A percentile compares a stretch with the other conserved stretches of the same genome.
Conservation (phyloP, 2,888 invertebrate genomes). For the Pammene fasciana region DNA sequence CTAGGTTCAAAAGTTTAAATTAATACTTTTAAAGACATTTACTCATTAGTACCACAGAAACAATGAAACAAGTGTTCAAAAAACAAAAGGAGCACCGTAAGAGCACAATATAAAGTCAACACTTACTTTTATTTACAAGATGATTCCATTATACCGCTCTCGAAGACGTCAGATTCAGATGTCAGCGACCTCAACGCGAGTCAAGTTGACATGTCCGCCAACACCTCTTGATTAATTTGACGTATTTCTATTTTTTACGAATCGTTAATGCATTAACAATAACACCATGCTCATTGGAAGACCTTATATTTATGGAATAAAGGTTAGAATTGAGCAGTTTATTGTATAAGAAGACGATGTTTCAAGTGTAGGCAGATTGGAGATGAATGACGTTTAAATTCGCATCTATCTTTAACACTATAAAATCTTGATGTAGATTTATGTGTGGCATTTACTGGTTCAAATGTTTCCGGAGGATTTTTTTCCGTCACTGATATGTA, state of each 20-base stretch:
- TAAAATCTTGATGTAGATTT: conserved; percentile 18
- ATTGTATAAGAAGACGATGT: neutral
- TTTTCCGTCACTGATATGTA: too few species aligned
- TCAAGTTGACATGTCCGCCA: conserved; percentile 58
- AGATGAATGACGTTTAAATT: conserved; percentile 26
- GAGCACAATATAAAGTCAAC: too few species aligned
- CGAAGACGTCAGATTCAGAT: conserved; percentile 43
- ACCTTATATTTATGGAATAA: neutral
- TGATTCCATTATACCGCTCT: conserved; percentile 8
- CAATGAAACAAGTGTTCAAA: conserved; percentile 6
- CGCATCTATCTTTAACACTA: conserved; percentile 7
- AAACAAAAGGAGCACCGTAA: conserved; percentile 9
- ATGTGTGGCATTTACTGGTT: conserved; percentile 27
- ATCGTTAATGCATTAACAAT: conserved; percentile 23
- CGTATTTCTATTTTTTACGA: conserved; percentile 42
- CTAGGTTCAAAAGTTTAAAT: neutral
- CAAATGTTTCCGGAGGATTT: conserved; percentile 23
- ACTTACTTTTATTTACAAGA: neutral
- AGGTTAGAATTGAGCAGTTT: neutral
- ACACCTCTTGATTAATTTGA: conserved; percentile 55
- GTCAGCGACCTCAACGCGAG: conserved; percentile 54
- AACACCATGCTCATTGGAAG: neutral
- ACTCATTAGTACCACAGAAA: neutral
- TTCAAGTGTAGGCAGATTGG: neutral
- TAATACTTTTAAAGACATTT: neutral